Conservation (phyloP, 2,113 vertebrate species). For the Gymnogyps californianus region DNA sequence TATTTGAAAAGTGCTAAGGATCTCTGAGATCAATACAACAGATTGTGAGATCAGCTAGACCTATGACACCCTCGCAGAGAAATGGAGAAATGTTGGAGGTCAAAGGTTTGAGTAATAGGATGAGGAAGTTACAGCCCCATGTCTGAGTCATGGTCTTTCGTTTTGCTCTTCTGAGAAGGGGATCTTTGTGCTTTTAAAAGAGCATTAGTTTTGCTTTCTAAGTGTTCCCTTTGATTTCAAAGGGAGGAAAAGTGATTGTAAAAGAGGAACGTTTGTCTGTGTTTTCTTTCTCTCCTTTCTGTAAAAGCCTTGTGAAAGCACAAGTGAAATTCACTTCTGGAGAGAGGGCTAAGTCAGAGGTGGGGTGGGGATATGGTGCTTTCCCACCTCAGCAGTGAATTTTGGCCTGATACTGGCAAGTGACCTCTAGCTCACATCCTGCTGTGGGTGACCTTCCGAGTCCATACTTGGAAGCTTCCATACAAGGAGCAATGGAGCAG, state of each 20-base stretch:
- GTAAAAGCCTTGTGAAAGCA: background rate
- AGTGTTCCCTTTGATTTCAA: background rate
- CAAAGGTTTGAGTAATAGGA: background rate
- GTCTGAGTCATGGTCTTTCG: background rate
- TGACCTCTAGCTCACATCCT: background rate
- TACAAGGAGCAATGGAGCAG: background rate
- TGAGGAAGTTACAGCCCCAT: conserved; percentile 3
- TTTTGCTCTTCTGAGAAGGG: background rate
- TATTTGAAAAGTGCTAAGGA: background rate
- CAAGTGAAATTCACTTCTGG: background rate
- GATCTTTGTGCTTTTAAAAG: background rate
- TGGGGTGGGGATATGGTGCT: background rate
- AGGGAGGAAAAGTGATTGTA: background rate
- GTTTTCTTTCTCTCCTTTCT: background rate
- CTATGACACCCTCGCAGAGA: background rate
- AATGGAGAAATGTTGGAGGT: background rate
- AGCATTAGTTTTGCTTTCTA: conserved; percentile 15
- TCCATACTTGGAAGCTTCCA: background rate
- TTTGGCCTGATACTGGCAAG: background rate
- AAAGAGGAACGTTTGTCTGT: background rate
- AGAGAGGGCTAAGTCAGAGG: background rate
- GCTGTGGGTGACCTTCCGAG: background rate
- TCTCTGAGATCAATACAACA: background rate
- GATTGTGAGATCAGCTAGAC: background rate
- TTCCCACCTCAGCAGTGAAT: background rate